Base-by-base conservation (phyloP, 2,888 invertebrate genomes). In the Clepsis dumicolana region DNA sequence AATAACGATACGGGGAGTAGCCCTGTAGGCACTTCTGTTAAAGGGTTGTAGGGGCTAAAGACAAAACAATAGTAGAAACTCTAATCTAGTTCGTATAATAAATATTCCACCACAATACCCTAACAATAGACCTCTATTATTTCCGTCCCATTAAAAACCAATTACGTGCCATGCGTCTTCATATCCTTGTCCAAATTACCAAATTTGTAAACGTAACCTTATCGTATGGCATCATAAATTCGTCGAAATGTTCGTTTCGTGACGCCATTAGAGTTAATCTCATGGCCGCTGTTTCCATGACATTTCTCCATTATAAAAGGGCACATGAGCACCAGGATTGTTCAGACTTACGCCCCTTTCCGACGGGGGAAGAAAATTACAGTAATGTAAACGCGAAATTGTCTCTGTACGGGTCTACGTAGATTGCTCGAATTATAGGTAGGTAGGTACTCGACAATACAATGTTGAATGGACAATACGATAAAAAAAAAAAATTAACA, bases 261-360 rank as follows among this genome's bases (percentile, higher is more conserved):
- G 68, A 68, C 64, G 59, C 38, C 41, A 64, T 68, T 63, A 68
- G 16, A 16, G 41, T 29, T 64, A 68, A 68, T 68, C 68, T 63
- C 66, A 10, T 18, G 59, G n/a, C 62, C 35, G 35, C 59, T 59
- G 59, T 59, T 59, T 24, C 54, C 29, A 29, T 14, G 54, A 25
- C 41, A 24, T n/a, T 18, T 24, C 12, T 24, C 21, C 5, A 4
- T 2, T 18, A 12, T 14, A 57, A 59, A 59, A 59, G 18, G 41
- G 25, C 59, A 1, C 16, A 59, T 16, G 10, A n/a, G 8, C 4
- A 10, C 25, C 1, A 25, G 8, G 8, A 38, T 0, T 3, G 10
- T 0, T 3, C 0, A 10, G n/a, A 41, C 41, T 21, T 56, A 38
- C 2, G 56, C 2, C 56, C 21, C 35, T 38, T 56, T 35, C 10